Evolutionary conservation across 1,140 invertebrate species (phyloP).

Genomic region (Amphibalanus amphitrite): DNA sequence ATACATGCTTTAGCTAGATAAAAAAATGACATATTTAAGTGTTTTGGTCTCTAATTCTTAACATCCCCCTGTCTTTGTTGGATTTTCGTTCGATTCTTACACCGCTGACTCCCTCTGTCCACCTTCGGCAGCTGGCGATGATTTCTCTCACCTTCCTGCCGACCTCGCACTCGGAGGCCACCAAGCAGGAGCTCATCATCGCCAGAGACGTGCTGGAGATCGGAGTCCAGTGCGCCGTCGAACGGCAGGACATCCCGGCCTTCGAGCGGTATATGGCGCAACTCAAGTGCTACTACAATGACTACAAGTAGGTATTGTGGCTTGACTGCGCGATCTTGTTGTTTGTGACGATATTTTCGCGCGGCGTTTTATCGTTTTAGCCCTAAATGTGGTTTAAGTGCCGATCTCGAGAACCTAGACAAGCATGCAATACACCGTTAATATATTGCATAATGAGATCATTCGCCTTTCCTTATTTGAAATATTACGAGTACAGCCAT

Average conservation of each 20-base stretch:
- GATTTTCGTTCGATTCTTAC: neutral
- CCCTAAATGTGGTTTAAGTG: no score
- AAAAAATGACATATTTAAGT: neutral
- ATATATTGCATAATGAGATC: no score
- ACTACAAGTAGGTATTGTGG: slow-evolving; percentile 60
- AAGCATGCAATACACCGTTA: no score
- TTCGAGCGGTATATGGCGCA: slow-evolving; percentile 95
- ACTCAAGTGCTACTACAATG: slow-evolving; percentile 92
- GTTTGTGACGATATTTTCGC: no score
- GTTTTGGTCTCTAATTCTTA: neutral
- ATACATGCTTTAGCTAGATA: slow-evolving; percentile 3
- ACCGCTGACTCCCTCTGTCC: neutral
- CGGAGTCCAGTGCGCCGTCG: slow-evolving; percentile 87
- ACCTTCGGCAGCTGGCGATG: slow-evolving; percentile 3
- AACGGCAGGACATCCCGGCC: slow-evolving; percentile 71
- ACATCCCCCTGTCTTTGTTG: neutral
- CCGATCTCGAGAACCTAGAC: no score
- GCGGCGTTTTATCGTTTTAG: no score
- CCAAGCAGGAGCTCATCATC: slow-evolving; percentile 17
- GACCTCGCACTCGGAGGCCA: neutral
- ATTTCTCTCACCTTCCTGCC: neutral
- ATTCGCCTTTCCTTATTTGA: no score
- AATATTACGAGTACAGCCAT: no score
- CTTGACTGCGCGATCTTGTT: no score
- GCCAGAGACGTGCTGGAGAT: slow-evolving; percentile 80